Evolutionary conservation across 2,797 vertebrate species (phyloP).

Genomic region (Hemibagrus guttatus): DNA sequence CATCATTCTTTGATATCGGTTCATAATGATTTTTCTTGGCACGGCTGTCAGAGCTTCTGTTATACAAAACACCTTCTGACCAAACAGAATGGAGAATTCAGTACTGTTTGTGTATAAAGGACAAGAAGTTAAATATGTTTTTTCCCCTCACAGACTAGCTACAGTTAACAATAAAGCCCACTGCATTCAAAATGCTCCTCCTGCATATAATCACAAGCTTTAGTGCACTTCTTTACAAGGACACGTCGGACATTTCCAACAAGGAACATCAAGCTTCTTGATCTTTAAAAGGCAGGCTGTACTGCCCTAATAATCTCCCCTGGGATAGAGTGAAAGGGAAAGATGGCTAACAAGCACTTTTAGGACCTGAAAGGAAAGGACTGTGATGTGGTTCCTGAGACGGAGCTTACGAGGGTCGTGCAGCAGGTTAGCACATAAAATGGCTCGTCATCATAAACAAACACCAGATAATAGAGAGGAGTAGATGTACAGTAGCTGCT

Average conservation of each 20-base stretch:
- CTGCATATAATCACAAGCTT: background rate
- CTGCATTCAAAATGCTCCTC: background rate
- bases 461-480: background rate
- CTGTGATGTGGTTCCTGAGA: background rate
- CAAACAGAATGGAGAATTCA: background rate
- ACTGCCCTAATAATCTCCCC: conserved; percentile 45
- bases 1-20: background rate
- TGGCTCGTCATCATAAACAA: background rate
- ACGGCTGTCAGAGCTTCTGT: background rate
- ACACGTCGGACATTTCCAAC: background rate
- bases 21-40: background rate
- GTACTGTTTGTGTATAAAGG: background rate
- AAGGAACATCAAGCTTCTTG: background rate
- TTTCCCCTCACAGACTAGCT: background rate
- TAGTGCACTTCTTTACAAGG: conserved; percentile 9
- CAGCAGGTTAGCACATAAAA: background rate
- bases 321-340: conserved; percentile 25
- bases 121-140: background rate
- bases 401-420: background rate
- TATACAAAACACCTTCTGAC: background rate
- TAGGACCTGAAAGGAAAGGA: background rate
- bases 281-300: background rate
- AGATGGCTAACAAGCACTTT: conserved; percentile 16
- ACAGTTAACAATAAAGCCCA: background rate
- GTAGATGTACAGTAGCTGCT: background rate